Base-by-base conservation (phyloP, 2,888 invertebrate genomes). In the Agonopterix heracliana region DNA sequence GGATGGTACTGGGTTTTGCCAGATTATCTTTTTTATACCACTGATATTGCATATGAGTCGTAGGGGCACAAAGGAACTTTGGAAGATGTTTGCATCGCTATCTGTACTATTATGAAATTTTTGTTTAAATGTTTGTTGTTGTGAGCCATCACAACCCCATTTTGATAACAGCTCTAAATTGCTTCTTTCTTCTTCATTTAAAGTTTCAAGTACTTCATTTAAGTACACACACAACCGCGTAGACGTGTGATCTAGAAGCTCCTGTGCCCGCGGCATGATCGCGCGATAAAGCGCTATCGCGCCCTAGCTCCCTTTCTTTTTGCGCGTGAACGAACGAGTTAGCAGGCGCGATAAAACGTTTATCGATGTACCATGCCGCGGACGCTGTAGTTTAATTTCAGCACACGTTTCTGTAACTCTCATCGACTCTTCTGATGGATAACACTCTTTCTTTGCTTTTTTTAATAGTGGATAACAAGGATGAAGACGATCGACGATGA, bases 1-100 rank as follows among this genome's bases (percentile, higher is more conserved):
- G 41, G 60, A 65, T 2, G 63, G 59, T 4, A 54, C 54, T 46
- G 57, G 58, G 41, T 64, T 65, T 47, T 63, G 12, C 62, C 66
- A 66, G 45, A 64, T 1, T 11, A 63, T 34, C 50, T 63, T 62
- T 49, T 53, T 45, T 34, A 55, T 45, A 7, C 58, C 14, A 35
- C 46, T 34, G 1, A 56, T 54, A 53, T n/a, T n/a, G n/a, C 34
- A 61, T 45, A 46, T 42, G 42, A 59, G 35, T 48, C 48, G 54
- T 11, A 66, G 14, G 26, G 61, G 63, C 10, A 66, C 59, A 48
- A 64, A 59, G 35, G 47, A 64, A 13, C 60, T 62, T 50, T 53
- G 53, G 52, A 64, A 64, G 42, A 64, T 54, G 44, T 54, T 54
- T 10, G 52, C 44, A 49, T 61, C 55, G 13, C 45, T 50, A 14